Evolutionary conservation across 2,797 vertebrate genomes (phyloP).

Genomic region (Crocidura indochinensis): DNA sequence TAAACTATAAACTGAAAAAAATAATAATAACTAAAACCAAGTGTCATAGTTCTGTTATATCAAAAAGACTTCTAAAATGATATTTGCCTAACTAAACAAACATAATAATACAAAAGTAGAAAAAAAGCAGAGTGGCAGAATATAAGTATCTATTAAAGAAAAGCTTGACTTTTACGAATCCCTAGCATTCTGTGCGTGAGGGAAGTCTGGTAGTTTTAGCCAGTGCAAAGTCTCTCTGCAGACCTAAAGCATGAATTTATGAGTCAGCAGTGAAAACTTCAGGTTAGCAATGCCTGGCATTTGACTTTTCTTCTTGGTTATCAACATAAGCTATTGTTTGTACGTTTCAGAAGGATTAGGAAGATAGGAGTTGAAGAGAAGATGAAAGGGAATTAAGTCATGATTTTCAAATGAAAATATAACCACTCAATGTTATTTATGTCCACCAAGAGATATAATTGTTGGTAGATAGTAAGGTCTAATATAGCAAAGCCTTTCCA

Average conservation of each 20-base stretch:
- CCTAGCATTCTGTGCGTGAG: background rate
- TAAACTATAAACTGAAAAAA: background rate
- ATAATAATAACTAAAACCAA: constrained; percentile 53
- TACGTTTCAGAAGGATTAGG: background rate
- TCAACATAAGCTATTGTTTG: background rate
- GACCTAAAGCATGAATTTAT: background rate
- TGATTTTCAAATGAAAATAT: background rate
- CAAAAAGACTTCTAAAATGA: background rate
- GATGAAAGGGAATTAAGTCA: background rate
- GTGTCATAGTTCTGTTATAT: constrained; percentile 6
- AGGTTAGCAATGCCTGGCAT: background rate
- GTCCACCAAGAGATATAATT: background rate
- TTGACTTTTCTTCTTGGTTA: constrained; percentile 3
- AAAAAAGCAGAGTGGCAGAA: background rate
- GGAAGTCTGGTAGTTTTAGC: background rate
- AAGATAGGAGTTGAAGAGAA: background rate
- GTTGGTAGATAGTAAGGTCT: background rate
- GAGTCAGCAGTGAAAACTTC: background rate
- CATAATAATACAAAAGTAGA: constrained; percentile 9
- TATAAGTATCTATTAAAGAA: background rate
- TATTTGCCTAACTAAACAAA: background rate
- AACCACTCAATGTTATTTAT: constrained; percentile 10
- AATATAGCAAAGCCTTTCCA: background rate
- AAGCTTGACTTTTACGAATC: background rate
- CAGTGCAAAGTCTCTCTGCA: background rate